Base-by-base conservation (phyloP, 2,113 vertebrate species). In the Acinonyx jubatus region DNA sequence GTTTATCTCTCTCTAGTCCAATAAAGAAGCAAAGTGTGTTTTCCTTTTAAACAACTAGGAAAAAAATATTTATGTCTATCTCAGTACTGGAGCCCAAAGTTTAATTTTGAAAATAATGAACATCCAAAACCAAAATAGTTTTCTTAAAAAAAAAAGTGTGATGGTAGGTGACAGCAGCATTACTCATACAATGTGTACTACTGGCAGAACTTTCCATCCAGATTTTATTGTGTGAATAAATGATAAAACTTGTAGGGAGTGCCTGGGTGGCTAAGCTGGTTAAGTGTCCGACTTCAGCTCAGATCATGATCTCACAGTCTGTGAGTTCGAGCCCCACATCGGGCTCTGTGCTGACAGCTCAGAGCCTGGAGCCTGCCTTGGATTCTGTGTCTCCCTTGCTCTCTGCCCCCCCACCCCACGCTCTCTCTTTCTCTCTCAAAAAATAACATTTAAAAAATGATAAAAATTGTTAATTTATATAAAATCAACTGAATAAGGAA, bases 21-120 rank as follows among this genome's bases (percentile, higher is more conserved):
- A 55, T 45, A 50, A 69, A 95, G 50, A 89, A 85, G 41, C 63
- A 83, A 83, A 10, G 0, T 89, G 38, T 87, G 21, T 79, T 97
- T 96, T 87, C n/a, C 36, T 96, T 87, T 91, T 18, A 96, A 91
- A 89, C 61, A 96, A 92, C 38, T 33, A 94, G 55, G 15, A 84
- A 82, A 92, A 91, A 95, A 52, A 21, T 33, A 55, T 69, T 91
- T 93, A 91, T 41, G 19, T 78, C 50, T 90, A 27, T 55, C 29
- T 97, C 78, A 90, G 92, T 97, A 87, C n/a, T 86, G 45, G 74
- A 97, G 27, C 21, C 73, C 15, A 65, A 33, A 73, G 36, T 86
- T 91, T 92, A 92, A 81, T 74, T 95, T 27, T 94, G 52, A 95
- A 97, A 91, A 78, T 87, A 92, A 89, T 61, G 18, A 87, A 66